Conservation (phyloP, 2,113 vertebrate genomes). For the Leptosomus discolor region DNA sequence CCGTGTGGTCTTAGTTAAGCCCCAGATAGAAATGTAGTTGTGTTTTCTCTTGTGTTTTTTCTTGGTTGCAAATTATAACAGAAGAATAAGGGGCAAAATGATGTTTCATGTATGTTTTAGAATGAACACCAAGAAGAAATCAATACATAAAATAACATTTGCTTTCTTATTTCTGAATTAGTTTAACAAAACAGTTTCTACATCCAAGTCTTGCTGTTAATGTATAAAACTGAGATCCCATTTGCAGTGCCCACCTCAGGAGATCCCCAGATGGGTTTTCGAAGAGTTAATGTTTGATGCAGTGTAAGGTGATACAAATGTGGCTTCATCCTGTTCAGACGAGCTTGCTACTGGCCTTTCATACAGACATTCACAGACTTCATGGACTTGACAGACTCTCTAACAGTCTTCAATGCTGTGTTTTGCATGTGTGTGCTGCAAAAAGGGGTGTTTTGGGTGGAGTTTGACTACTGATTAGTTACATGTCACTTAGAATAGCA, state of each 20-base stretch:
- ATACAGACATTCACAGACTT: background rate
- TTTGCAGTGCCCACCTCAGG: background rate
- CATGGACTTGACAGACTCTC: background rate
- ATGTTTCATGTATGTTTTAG: background rate
- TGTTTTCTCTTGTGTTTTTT: background rate
- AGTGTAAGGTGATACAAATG: background rate
- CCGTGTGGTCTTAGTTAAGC: background rate
- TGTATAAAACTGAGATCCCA: background rate
- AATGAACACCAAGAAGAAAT: background rate
- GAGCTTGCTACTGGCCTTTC: background rate
- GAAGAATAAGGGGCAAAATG: background rate
- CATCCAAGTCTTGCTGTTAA: background rate
- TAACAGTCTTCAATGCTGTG: background rate
- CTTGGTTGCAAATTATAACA: background rate
- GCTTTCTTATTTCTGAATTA: background rate
- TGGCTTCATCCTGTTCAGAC: background rate
- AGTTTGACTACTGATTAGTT: background rate
- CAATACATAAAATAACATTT: background rate
- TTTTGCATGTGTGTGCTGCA: background rate
- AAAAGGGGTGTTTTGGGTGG: background rate
- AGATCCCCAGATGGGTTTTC: background rate
- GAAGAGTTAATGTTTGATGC: background rate
- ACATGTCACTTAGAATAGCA: background rate
- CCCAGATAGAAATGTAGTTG: background rate
- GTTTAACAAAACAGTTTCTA: background rate